Percentiles rank a stretch among this genome's conserved stretches.
Evolutionary conservation across 2,113 vertebrate species (phyloP).

Genomic region (Menidia beryllina): DNA sequence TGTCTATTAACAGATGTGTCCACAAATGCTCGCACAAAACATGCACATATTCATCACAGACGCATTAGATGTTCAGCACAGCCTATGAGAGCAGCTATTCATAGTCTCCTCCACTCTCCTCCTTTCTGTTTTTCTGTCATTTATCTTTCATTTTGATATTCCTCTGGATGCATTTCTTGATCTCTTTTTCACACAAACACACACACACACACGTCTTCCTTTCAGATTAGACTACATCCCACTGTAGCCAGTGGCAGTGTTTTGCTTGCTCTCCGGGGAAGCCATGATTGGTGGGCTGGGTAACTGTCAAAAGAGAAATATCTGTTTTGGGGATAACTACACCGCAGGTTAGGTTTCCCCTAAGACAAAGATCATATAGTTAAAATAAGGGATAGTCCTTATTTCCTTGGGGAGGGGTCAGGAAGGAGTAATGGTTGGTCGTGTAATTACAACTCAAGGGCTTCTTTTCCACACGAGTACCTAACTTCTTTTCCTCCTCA

Average conservation of each 20-base stretch:
- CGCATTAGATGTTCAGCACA: constrained; percentile 22
- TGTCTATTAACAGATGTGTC: constrained; percentile 29
- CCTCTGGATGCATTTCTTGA: constrained; percentile 1
- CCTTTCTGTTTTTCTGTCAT: constrained; percentile 35
- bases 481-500: constrained; percentile 27
- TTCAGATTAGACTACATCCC: constrained; percentile 45
- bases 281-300: constrained; percentile 39
- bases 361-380: constrained; percentile 50
- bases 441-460: constrained; percentile 66
- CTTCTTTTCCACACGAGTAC: constrained; percentile 57
- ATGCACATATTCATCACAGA: constrained; percentile 7
- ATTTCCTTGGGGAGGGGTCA: constrained; percentile 54
- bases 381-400: constrained; percentile 55
- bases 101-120: constrained; percentile 23
- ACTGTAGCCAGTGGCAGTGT: constrained; percentile 11
- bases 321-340: constrained; percentile 34
- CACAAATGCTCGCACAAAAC: background rate
- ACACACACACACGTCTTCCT: constrained; percentile 7
- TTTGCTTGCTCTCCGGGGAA: constrained; percentile 41
- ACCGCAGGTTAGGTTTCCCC: constrained; percentile 36
- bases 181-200: background rate
- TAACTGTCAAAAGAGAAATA: constrained; percentile 49
- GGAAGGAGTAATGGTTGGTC: constrained; percentile 60
- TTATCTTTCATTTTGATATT: constrained; percentile 31
- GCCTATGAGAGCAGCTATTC: constrained; percentile 40